A percentile compares a stretch with the other conserved stretches of the same genome.
Evolutionary conservation across 2,113 vertebrate species (phyloP).

Genomic region (Bufo gargarizans): DNA sequence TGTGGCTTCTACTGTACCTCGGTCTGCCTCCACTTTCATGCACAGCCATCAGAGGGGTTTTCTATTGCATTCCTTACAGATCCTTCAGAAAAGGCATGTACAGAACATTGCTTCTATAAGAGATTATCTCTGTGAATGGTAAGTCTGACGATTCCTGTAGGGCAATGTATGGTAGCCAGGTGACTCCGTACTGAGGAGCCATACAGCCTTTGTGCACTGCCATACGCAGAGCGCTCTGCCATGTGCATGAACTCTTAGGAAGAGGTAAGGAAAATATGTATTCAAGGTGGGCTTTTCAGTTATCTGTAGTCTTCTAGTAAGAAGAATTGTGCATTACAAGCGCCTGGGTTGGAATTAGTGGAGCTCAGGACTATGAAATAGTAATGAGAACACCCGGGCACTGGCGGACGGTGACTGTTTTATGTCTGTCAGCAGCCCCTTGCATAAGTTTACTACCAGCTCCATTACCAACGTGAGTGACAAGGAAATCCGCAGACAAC

Average conservation of each 20-base stretch:
- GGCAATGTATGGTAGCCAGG: no score
- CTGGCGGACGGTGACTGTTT: background rate
- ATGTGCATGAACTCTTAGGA: background rate
- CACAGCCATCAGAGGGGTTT: no score
- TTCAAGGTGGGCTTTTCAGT: background rate
- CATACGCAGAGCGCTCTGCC: background rate
- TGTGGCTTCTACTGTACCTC: no score
- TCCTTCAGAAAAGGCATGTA: background rate
- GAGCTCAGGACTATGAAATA: background rate
- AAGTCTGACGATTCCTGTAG: no score
- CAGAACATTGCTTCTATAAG: no score
- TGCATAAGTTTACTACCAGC: conserved; percentile 35
- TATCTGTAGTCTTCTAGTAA: background rate
- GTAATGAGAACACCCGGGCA: conserved; percentile 23
- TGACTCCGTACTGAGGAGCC: no score
- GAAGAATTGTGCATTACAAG: background rate
- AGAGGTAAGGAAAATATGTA: background rate
- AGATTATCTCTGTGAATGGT: no score
- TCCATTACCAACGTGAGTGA: conserved; percentile 30
- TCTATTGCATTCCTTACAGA: background rate
- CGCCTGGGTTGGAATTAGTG: background rate
- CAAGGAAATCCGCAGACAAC: conserved; percentile 39
- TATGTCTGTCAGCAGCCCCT: conserved; percentile 42
- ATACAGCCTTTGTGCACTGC: background rate
- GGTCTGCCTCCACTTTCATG: no score